Evolutionary conservation across 2,888 invertebrate genomes (phyloP), one percentile per base, ranked within the genome.

Genomic region (Aricia artaxerxes): DNA sequence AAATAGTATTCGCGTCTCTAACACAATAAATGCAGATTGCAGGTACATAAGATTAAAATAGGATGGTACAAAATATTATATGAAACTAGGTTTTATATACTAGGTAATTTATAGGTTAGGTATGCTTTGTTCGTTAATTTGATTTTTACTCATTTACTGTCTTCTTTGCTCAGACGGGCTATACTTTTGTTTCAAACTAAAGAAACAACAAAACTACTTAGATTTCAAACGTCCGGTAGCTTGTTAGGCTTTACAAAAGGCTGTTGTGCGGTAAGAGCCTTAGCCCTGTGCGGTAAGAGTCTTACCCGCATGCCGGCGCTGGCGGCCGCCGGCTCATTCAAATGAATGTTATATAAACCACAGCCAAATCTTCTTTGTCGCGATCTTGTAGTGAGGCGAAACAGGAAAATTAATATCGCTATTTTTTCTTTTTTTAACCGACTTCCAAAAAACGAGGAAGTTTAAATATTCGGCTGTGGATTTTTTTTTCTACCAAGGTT

Each of bases 281-380:
- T 38, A 69, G 35, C 35, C 11, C 64, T 64, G 64, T 64, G 11
- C 64, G 31, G 31, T 64, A 31, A 31, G 64, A 64, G 64, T 31
- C 64, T 64, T 64, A 64, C 31, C 35, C 69, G 69, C 69, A 69
- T 16, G 69, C 69, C 38, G 4, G 69, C 38, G 69, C 69, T 69
- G 69, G 69, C 69, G 69, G 35, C 69, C 35, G 69, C 69, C 38
- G 69, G 69, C 69, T 69, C 35, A 69, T 86, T 85, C 84, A 82
- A 85, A 86, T 88, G 85, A 85, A 88, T 88, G 87, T 86, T 86
- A 84, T 82, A 88, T 86, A 85, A 85, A 82, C 82, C 80, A 64
- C 73, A 64, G 79, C 81, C 80, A 82, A 81, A 82, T 82, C 81
- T 81, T 80, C 80, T 80, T 80, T 80, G 64, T 77, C 77, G 78